Percentiles rank a stretch among this genome's conserved stretches.
These are phyloP conservation scores for Himalopsyche japonica DNA, from an alignment of 2,888 invertebrate species.

Conservation along the genomic window DNA sequence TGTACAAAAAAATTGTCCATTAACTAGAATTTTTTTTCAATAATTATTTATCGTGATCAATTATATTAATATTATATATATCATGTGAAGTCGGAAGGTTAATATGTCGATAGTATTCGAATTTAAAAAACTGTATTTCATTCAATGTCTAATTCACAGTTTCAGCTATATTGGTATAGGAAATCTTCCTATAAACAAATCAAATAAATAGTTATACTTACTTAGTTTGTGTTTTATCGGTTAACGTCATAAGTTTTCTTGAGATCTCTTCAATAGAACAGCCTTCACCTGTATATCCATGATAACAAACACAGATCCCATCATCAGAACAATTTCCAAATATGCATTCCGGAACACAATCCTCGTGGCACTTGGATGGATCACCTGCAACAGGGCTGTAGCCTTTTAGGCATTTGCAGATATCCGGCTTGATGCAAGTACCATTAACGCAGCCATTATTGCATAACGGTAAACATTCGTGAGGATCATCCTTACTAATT, in stretches of 20 bases:
- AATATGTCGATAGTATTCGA: no score
- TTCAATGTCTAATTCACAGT: no score
- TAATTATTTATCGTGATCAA: no score
- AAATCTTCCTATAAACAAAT: no score
- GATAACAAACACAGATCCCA: background rate
- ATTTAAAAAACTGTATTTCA: no score
- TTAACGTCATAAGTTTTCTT: background rate
- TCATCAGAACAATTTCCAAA: background rate
- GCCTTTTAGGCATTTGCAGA: slow-evolving; percentile 14
- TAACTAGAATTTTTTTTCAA: no score
- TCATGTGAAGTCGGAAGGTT: no score
- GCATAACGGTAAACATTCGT: background rate
- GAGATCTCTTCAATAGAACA: background rate
- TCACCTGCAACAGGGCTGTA: background rate
- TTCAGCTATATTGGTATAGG: no score
- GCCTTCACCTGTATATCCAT: background rate
- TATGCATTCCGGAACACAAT: slow-evolving; percentile 23
- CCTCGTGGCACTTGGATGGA: background rate
- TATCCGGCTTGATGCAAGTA: slow-evolving; percentile 14
- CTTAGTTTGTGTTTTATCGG: background rate
- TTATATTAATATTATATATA: no score
- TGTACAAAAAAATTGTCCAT: no score
- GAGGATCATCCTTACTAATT: background rate
- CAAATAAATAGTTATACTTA: background rate
- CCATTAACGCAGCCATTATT: slow-evolving; percentile 3